Conservation (phyloP, 2,888 invertebrate genomes). For the Stenoptilia bipunctidactyla region DNA sequence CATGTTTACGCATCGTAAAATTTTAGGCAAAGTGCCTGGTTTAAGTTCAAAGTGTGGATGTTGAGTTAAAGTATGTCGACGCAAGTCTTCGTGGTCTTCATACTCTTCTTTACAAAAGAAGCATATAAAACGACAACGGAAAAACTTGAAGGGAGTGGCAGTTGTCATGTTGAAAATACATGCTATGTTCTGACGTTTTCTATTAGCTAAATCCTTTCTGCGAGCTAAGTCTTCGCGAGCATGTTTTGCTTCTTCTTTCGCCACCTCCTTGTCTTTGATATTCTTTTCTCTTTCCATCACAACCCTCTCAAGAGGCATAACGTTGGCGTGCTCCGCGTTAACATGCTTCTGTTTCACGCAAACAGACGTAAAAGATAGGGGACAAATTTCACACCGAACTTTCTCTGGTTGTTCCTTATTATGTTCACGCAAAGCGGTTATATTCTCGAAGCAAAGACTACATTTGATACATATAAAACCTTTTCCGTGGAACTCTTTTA, state of each 20-base stretch:
- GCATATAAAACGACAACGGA: conserved; percentile 27
- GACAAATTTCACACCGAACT: conserved; percentile 51
- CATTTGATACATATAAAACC: conserved; percentile 43
- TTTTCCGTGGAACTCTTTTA: conserved; percentile 58
- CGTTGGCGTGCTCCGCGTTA: conserved; percentile 50
- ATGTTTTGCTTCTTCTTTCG: conserved; percentile 42
- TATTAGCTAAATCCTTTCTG: neutral
- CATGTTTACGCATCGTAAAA: conserved; percentile 19
- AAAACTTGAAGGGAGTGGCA: conserved; percentile 30
- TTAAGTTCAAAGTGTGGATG: conserved; percentile 18
- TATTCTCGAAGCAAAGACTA: conserved; percentile 43
- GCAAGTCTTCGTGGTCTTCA: conserved; percentile 19
- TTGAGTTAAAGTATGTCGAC: conserved; percentile 19
- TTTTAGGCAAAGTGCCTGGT: conserved; percentile 17
- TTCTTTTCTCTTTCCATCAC: conserved; percentile 42
- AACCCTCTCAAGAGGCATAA: conserved; percentile 52
- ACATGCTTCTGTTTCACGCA: conserved; percentile 52
- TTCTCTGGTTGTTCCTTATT: conserved; percentile 45
- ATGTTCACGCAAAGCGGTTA: conserved; percentile 43
- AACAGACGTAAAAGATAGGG: conserved; percentile 47
- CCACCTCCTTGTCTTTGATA: conserved; percentile 25
- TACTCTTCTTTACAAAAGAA: conserved; percentile 28
- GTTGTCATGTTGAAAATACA: conserved; percentile 24
- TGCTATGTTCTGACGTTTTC: conserved; percentile 16
- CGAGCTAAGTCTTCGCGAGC: conserved; percentile 12